Base-by-base conservation (phyloP, 2,888 invertebrate genomes). In the Eurytoma adleriae region DNA sequence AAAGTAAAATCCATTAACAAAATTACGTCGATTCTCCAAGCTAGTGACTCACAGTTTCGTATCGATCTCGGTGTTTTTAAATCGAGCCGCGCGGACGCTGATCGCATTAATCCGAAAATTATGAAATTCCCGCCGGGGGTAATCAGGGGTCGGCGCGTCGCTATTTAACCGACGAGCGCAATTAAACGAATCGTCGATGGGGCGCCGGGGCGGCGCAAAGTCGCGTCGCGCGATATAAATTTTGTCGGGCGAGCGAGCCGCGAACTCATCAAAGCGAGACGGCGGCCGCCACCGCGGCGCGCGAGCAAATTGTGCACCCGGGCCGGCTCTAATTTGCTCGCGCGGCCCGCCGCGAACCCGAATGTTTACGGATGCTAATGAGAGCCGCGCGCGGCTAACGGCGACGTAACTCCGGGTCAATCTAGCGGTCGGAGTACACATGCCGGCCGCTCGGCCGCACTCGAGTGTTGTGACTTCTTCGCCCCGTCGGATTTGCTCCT, bases 341-440 rank as follows among this genome's bases (percentile, higher is more conserved):
- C 20, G 74, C 75, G 57, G 50, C 24, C 59, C 27, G 4, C 30
- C 27, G 24, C 48, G 50, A 59, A 56, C 54, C 76, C 69, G 69
- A 66, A 64, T 76, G 76, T 76, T 76, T 76, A 76, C 76, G 50
- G 62, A 76, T 69, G 69, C 76, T 76, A 76, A 76, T 76, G 76
- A 76, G 76, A 68, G 59, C 57, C 50, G 16, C 24, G 52, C 16
- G 72, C 61, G 1, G 61, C 24, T 24, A 24, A 16, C 24, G 61
- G 4, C 72, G 18, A 24, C 54, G 73, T 56, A 54, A 66, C 73
- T 54, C 12, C 54, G 73, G 61, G 64, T 54, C 59, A 66, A 73
- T 64, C 73, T 56, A 24, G 50, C 20, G 5, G 14, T 13, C 20
- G 61, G 40, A 10, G 40, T 40, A 40, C 40, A 7, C 40, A 40